phyloP scores from a whole-genome alignment of 2,113 vertebrate genomes.

The Furnarius figulus region DNA sequence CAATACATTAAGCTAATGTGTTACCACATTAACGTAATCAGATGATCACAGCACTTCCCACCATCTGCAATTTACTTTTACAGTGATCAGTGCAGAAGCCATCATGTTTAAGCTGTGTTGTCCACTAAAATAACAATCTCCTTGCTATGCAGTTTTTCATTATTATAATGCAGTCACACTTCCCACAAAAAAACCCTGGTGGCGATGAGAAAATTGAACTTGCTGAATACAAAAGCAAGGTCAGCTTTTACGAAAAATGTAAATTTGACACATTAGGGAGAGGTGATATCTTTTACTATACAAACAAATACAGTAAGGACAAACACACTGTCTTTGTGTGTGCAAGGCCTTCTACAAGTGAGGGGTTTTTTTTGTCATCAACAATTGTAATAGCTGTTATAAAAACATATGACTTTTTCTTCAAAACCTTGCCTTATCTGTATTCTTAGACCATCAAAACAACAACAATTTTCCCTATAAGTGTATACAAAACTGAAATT shows the following conservation, averaged over 20 bases:
- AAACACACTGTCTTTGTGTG: neutral
- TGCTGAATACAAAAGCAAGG: neutral
- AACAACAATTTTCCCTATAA: neutral
- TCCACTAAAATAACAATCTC: neutral
- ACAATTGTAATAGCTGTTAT: neutral
- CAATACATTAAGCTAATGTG: constrained; percentile 42
- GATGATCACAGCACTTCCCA: neutral
- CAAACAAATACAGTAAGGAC: neutral
- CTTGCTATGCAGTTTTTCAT: neutral
- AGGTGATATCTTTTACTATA: neutral
- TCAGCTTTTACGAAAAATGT: neutral
- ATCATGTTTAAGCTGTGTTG: neutral
- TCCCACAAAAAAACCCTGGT: neutral
- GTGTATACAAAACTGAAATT: neutral
- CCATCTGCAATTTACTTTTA: neutral
- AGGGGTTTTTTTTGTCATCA: rapidly evolving
- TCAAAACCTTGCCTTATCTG: neutral
- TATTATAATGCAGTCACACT: neutral
- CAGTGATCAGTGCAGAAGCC: neutral
- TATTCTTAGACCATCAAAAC: neutral
- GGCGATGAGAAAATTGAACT: neutral
- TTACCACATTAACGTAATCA: constrained; percentile 40
- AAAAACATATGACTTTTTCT: neutral
- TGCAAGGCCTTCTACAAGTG: neutral
- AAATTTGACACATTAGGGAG: neutral